Evolutionary conservation across 2,888 invertebrate genomes (phyloP).

Genomic region (Mechanitis mazaeus): DNA sequence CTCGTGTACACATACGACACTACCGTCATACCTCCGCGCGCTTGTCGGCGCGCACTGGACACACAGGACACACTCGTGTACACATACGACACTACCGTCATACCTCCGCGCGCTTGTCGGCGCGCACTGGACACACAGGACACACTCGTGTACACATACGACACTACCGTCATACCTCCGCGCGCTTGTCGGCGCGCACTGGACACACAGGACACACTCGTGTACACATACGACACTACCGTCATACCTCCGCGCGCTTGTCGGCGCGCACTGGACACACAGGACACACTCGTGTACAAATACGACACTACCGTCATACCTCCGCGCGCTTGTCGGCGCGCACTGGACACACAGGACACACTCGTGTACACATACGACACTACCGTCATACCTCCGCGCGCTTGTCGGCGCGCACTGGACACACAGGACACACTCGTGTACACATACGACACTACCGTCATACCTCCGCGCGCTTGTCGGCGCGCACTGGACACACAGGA

Average conservation of each 20-base stretch:
- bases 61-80: background rate
- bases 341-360: constrained; percentile 71
- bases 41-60: constrained; percentile 93
- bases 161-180: constrained; percentile 73
- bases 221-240: too few relatives aligned
- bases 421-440: background rate
- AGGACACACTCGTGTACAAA: background rate
- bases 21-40: constrained; percentile 81
- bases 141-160: background rate
- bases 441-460: too few relatives aligned
- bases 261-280: constrained; percentile 88
- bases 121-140: constrained; percentile 81
- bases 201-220: constrained; percentile 19
- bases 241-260: constrained; percentile 86
- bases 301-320: constrained; percentile 39
- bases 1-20: too few relatives aligned
- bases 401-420: constrained; percentile 93
- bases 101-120: constrained; percentile 93
- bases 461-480: constrained; percentile 93
- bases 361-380: too few relatives aligned
- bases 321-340: constrained; percentile 96
- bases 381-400: constrained; percentile 81
- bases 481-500: constrained; percentile 81
- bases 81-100: too few relatives aligned
- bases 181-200: constrained; percentile 97